Evolutionary conservation across 2,797 vertebrate species (phyloP).

Genomic region (Falco novaeseelandiae): DNA sequence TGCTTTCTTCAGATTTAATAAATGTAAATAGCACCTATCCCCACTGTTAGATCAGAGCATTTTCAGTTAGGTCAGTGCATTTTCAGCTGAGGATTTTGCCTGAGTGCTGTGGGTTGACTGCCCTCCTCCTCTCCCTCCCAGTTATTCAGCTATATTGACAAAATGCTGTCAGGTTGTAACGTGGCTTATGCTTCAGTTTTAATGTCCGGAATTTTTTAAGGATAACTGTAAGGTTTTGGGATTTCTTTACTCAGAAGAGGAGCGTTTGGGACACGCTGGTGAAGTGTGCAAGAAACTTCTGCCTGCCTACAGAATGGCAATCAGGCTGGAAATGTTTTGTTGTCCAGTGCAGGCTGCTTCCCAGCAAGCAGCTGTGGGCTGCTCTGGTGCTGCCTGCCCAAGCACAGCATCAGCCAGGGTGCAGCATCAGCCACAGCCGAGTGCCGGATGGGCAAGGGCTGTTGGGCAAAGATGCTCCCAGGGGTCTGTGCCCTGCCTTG

Average conservation of each 20-base stretch:
- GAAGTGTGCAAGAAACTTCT: neutral
- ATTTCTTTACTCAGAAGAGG: neutral
- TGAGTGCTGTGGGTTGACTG: neutral
- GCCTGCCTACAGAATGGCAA: neutral
- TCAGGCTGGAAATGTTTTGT: neutral
- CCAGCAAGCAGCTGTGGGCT: neutral
- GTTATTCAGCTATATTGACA: neutral
- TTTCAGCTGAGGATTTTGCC: neutral
- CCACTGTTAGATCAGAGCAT: neutral
- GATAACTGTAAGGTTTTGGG: neutral
- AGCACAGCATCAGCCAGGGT: accelerated
- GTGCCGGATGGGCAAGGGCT: neutral
- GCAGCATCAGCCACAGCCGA: neutral
- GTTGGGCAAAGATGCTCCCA: neutral
- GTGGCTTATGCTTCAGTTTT: neutral
- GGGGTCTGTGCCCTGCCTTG: neutral
- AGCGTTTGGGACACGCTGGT: accelerated
- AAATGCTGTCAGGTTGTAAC: neutral
- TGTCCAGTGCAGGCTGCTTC: neutral
- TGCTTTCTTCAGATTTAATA: neutral
- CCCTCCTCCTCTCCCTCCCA: neutral
- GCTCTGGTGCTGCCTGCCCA: neutral
- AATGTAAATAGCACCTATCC: neutral
- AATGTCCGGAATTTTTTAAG: neutral
- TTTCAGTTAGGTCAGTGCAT: neutral